Conservation (phyloP, 2,113 vertebrate genomes). For the Chiloscyllium plagiosum region DNA sequence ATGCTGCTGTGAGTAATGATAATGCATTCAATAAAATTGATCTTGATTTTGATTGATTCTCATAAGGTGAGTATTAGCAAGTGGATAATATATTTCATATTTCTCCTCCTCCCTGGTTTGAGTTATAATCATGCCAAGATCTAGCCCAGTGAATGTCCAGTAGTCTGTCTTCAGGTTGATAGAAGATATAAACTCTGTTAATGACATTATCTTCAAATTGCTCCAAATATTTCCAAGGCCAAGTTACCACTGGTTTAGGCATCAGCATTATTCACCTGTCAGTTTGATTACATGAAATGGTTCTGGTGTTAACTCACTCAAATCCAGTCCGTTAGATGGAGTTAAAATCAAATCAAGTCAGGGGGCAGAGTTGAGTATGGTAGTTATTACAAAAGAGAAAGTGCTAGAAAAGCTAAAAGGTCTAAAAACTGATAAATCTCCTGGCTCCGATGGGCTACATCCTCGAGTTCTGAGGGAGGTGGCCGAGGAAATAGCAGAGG, state of each 20-base stretch:
- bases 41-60: neutral
- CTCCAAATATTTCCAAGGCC: neutral
- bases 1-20: neutral
- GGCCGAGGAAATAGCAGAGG: too few relatives aligned
- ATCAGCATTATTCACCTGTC: neutral
- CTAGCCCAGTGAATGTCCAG: neutral
- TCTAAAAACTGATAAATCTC: too few relatives aligned
- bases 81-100: neutral
- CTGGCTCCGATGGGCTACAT: too few relatives aligned
- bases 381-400: too few relatives aligned
- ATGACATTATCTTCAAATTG: neutral
- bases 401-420: too few relatives aligned
- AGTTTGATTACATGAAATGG: neutral
- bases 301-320: neutral
- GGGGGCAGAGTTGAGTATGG: too few relatives aligned
- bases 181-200: neutral
- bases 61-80: neutral
- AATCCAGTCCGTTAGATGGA: neutral
- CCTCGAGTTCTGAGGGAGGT: too few relatives aligned
- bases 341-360: neutral
- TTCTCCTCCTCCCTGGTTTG: neutral
- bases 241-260: neutral
- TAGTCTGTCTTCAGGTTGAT: neutral
- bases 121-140: neutral
- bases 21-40: neutral